Evolutionary conservation across 2,888 invertebrate genomes (phyloP).

Genomic region (Steinernema hermaphroditum): DNA sequence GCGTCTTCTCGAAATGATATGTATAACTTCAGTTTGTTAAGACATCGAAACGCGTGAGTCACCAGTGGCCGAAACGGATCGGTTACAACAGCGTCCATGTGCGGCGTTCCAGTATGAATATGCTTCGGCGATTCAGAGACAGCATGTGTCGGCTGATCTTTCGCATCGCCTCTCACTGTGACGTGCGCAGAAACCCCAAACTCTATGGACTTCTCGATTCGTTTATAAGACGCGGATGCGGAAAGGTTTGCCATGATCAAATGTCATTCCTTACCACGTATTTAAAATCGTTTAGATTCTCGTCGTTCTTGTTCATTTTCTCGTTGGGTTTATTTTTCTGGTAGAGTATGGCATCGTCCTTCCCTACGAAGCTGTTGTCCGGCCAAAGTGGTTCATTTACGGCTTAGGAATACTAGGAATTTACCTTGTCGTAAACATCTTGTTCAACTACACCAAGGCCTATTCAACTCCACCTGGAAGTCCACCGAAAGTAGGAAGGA

Average conservation of each 20-base stretch:
- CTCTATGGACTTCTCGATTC: slow-evolving; percentile 7
- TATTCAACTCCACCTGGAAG: slow-evolving; percentile 41
- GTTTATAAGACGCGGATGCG: slow-evolving; percentile 3
- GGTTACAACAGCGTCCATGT: not conserved
- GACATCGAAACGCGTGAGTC: not conserved
- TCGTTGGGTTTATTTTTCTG: slow-evolving; percentile 38
- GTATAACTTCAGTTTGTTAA: too few relatives aligned
- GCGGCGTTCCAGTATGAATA: not conserved
- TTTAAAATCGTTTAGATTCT: slow-evolving; percentile 39
- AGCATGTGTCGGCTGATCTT: not conserved
- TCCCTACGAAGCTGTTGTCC: slow-evolving; percentile 43
- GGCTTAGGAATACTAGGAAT: slow-evolving; percentile 38
- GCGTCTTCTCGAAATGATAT: too few relatives aligned
- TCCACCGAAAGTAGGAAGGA: slow-evolving; percentile 36
- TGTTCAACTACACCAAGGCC: slow-evolving; percentile 45
- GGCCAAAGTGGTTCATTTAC: slow-evolving; percentile 37
- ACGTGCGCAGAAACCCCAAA: not conserved
- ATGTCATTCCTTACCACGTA: not conserved
- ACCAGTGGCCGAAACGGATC: not conserved
- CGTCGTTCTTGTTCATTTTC: slow-evolving; percentile 44
- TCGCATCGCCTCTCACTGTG: not conserved
- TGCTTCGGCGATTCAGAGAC: slow-evolving; percentile 11
- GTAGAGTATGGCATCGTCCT: slow-evolving; percentile 37
- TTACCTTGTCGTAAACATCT: slow-evolving; percentile 41
- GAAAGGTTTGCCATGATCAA: not conserved